These are phyloP conservation scores for Caenorhabditis doughertyi DNA, from an alignment of 2,888 invertebrate species.

Conservation along the genomic window DNA sequence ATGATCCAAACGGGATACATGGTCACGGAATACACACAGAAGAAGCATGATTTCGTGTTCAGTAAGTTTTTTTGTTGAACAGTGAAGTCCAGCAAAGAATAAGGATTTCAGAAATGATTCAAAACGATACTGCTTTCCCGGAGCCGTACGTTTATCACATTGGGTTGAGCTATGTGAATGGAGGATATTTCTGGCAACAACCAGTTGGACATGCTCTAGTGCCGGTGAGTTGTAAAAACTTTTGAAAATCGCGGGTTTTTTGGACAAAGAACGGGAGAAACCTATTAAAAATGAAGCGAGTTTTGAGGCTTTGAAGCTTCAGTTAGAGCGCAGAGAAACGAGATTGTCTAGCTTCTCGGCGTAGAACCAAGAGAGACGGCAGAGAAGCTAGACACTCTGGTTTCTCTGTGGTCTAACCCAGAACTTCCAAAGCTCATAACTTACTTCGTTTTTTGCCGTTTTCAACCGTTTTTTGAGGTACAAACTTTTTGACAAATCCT, in stretches of 20 bases:
- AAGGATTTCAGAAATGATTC: constrained; percentile 22
- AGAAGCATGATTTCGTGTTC: constrained; percentile 44
- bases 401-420: no score
- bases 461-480: no score
- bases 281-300: no score
- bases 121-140: constrained; percentile 44
- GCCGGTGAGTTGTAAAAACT: constrained; percentile 31
- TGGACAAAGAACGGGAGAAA: no score
- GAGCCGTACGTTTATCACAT: constrained; percentile 50
- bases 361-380: not conserved
- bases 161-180: constrained; percentile 47
- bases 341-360: no score
- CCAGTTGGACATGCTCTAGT: constrained; percentile 43
- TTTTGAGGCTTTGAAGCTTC: not conserved
- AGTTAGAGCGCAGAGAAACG: no score
- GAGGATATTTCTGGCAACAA: constrained; percentile 53
- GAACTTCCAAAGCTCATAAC: no score
- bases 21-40: constrained; percentile 33
- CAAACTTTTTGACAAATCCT: no score
- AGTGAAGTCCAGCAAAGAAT: not conserved
- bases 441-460: no score
- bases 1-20: constrained; percentile 39
- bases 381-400: no score
- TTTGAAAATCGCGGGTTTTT: no score
- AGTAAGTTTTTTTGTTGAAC: constrained; percentile 19